Evolutionary conservation across 2,797 vertebrate species (phyloP).

Genomic region (Pitangus sulphuratus): DNA sequence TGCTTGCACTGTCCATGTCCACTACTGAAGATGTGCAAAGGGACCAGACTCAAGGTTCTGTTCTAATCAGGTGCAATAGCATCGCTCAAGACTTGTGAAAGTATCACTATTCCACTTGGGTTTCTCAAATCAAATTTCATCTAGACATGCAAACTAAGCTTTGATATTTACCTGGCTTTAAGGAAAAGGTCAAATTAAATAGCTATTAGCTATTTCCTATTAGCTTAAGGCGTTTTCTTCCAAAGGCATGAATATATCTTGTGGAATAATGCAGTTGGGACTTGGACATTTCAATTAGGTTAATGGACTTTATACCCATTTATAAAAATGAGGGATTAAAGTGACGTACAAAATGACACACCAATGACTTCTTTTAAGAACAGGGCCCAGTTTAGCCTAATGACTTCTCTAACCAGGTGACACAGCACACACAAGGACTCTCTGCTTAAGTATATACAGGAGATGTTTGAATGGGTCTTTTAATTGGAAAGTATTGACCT

Average conservation of each 20-base stretch:
- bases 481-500: background rate
- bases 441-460: background rate
- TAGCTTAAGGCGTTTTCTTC: background rate
- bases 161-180: slow-evolving; percentile 47
- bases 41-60: background rate
- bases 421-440: background rate
- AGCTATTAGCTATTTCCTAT: background rate
- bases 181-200: slow-evolving; percentile 47
- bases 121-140: background rate
- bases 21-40: background rate
- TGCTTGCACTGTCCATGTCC: accelerated
- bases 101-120: background rate
- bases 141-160: background rate
- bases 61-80: accelerated
- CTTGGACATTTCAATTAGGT: background rate
- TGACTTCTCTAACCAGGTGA: background rate
- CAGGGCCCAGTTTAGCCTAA: background rate
- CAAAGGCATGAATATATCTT: background rate
- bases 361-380: background rate
- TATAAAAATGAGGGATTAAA: background rate
- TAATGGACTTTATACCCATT: background rate
- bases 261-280: background rate
- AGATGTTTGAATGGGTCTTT: background rate
- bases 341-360: background rate
- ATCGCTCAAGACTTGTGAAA: background rate